A percentile compares a stretch with the other conserved stretches of the same genome.
Evolutionary conservation across 1,140 invertebrate species (phyloP).

Genomic region (Drosophila arawakana): DNA sequence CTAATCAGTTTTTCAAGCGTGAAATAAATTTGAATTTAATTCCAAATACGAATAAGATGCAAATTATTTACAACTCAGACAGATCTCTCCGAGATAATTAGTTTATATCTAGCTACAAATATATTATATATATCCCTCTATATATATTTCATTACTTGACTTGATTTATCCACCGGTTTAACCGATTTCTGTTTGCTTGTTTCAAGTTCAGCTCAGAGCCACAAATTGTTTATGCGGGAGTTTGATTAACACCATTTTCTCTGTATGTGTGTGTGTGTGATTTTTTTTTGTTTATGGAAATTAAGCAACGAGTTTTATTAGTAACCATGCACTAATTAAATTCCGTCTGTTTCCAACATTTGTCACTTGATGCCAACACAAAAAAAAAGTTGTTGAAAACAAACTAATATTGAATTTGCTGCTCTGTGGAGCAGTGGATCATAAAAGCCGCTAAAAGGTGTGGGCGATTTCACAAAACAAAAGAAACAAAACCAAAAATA

Average conservation of each 20-base stretch:
- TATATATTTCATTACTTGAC: slow-evolving; percentile 23
- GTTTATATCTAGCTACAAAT: slow-evolving; percentile 35
- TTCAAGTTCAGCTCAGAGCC: slow-evolving; percentile 64
- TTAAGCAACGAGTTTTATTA: slow-evolving; percentile 76
- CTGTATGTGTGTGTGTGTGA: slow-evolving; percentile 17
- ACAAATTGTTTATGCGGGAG: slow-evolving; percentile 72
- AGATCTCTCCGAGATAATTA: slow-evolving; percentile 41
- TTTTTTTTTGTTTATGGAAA: slow-evolving; percentile 46
- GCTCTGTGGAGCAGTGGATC: slow-evolving; percentile 78
- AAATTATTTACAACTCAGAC: slow-evolving; percentile 26
- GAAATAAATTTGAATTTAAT: slow-evolving; percentile 6
- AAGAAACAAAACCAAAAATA: slow-evolving; percentile 33
- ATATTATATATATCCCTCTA: background rate
- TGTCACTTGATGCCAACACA: slow-evolving; percentile 56
- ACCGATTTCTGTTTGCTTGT: slow-evolving; percentile 56
- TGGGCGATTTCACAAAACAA: slow-evolving; percentile 66
- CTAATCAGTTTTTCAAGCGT: slow-evolving; percentile 24
- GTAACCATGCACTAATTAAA: slow-evolving; percentile 82
- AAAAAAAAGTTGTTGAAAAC: slow-evolving; percentile 13
- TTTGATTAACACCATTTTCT: slow-evolving; percentile 75
- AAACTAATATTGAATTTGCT: slow-evolving; percentile 60
- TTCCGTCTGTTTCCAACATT: slow-evolving; percentile 60
- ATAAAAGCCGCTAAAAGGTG: slow-evolving; percentile 82
- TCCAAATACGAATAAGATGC: slow-evolving; percentile 11
- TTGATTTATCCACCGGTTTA: slow-evolving; percentile 27